Evolutionary conservation across 1,140 invertebrate species (phyloP).

Genomic region (Dendroctonus ponderosae): DNA sequence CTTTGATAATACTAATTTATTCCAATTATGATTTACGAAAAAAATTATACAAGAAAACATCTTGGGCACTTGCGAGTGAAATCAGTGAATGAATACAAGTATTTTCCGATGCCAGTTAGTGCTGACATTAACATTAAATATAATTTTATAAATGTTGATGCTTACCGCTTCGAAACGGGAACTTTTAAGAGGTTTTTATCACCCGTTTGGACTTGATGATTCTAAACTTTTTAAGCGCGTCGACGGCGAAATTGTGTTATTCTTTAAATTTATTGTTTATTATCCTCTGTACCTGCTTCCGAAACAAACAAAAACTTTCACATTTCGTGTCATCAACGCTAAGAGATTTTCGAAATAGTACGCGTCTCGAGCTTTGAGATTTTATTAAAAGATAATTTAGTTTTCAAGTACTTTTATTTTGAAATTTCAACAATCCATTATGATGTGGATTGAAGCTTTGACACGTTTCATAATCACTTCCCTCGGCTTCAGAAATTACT

Average conservation of each 20-base stretch:
- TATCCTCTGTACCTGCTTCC: conserved; percentile 10
- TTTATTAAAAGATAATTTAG: too few species aligned
- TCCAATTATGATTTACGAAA: too few species aligned
- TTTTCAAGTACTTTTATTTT: too few species aligned
- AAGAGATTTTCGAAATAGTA: too few species aligned
- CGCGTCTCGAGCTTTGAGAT: too few species aligned
- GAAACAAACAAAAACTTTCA: conserved; percentile 17
- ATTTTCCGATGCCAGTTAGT: too few species aligned
- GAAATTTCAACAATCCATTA: too few species aligned
- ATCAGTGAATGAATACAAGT: not conserved
- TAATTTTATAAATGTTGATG: conserved; percentile 7
- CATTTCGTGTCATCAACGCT: conserved; percentile 5
- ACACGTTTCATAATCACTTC: too few species aligned
- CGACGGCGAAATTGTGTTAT: conserved; percentile 14
- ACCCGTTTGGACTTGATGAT: conserved; percentile 8
- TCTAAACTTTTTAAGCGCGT: conserved; percentile 16
- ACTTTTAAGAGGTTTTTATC: conserved; percentile 18
- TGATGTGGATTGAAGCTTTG: too few species aligned
- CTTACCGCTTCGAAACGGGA: not conserved
- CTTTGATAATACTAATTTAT: too few species aligned
- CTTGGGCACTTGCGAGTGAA: not conserved
- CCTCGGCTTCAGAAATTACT: too few species aligned
- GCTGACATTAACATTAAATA: not conserved
- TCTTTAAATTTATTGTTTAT: conserved; percentile 22
- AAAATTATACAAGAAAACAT: not conserved